Evolutionary conservation across 2,113 vertebrate species (phyloP).

Genomic region (Oreocharis arfaki): DNA sequence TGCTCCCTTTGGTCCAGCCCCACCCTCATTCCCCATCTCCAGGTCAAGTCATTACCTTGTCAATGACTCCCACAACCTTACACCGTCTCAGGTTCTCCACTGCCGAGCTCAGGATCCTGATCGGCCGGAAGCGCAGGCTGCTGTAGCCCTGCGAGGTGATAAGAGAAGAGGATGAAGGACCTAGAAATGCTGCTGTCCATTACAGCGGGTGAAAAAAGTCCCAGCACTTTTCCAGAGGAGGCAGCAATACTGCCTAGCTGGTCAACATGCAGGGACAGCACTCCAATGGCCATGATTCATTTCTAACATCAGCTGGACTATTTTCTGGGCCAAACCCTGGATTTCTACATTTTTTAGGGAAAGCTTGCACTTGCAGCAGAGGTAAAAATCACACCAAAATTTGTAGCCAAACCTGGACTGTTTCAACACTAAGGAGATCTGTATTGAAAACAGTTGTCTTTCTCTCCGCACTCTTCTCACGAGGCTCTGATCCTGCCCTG

Average conservation of each 20-base stretch:
- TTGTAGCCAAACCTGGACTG: background rate
- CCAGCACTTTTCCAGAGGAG: background rate
- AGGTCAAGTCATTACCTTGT: conserved; percentile 78
- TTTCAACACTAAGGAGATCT: background rate
- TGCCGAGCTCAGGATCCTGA: conserved; percentile 89
- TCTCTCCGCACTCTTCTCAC: background rate
- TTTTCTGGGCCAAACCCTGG: background rate
- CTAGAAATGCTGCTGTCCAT: background rate
- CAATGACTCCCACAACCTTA: conserved; percentile 87
- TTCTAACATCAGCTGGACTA: background rate
- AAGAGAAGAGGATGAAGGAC: background rate
- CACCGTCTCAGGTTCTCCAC: conserved; percentile 91
- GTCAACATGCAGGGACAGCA: background rate
- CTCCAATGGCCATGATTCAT: fast-evolving
- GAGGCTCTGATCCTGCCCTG: background rate
- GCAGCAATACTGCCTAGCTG: background rate
- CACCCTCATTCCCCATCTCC: background rate
- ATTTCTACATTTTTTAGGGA: background rate
- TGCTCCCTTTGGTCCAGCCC: background rate
- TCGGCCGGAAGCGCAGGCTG: conserved; percentile 92
- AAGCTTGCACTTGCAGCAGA: background rate
- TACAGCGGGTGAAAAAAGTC: background rate
- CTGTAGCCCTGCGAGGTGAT: conserved; percentile 84
- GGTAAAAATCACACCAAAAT: background rate
- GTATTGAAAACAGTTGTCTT: background rate